Conservation (phyloP, 2,888 invertebrate genomes). For the Ypsolopha scabrella region DNA sequence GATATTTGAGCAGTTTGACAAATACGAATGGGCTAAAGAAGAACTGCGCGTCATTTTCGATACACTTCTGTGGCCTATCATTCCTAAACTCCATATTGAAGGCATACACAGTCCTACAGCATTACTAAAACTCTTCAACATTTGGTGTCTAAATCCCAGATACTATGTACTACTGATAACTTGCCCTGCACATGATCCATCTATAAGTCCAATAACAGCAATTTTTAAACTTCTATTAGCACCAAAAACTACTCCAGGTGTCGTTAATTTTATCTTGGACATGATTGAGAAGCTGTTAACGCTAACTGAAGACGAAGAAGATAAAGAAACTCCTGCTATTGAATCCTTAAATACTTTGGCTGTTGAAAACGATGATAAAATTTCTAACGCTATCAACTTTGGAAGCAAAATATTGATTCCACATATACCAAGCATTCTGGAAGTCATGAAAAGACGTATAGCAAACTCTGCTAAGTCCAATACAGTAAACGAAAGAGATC, state of each 20-base stretch:
- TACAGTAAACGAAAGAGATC: constrained; percentile 75
- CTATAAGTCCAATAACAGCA: constrained; percentile 72
- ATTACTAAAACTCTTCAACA: constrained; percentile 80
- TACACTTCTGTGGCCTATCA: constrained; percentile 84
- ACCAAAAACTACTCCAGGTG: constrained; percentile 74
- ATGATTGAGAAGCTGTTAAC: constrained; percentile 82
- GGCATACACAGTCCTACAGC: constrained; percentile 87
- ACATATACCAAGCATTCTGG: constrained; percentile 78
- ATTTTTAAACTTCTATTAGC: constrained; percentile 79
- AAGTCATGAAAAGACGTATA: constrained; percentile 75
- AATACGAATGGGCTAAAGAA: constrained; percentile 76
- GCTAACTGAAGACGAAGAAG: constrained; percentile 71
- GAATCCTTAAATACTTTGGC: constrained; percentile 44
- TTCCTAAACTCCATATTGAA: constrained; percentile 81
- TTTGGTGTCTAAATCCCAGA: constrained; percentile 85
- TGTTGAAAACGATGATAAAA: constrained; percentile 15
- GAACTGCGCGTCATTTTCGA: constrained; percentile 83
- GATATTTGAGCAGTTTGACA: constrained; percentile 84
- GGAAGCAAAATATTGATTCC: constrained; percentile 81
- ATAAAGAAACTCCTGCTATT: constrained; percentile 43
- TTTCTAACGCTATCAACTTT: constrained; percentile 62
- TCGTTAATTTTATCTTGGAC: constrained; percentile 77
- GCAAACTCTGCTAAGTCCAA: constrained; percentile 68
- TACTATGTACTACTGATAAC: constrained; percentile 80
- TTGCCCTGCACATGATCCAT: constrained; percentile 45